A percentile compares a stretch with the other conserved stretches of the same genome.
phyloP scores from a whole-genome alignment of 2,888 invertebrate genomes.

The Campoplex capitator region DNA sequence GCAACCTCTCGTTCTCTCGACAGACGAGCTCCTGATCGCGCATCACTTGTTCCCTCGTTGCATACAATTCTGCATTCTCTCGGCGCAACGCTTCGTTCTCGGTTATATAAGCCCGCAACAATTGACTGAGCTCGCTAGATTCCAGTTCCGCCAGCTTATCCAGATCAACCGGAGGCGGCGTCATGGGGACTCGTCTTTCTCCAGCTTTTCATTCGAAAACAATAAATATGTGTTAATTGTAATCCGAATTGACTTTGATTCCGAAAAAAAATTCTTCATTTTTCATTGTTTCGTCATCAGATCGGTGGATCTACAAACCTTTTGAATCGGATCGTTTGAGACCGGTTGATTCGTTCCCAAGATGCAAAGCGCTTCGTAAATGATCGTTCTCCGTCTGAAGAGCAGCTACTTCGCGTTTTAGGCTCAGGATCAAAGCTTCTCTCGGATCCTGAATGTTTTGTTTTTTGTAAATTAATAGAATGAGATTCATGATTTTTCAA shows the following conservation, averaged over 20 bases:
- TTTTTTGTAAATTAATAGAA: background rate
- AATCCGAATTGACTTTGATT: no score
- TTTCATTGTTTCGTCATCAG: background rate
- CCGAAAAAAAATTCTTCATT: background rate
- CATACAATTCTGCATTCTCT: conserved; percentile 94
- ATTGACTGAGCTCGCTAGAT: conserved; percentile 92
- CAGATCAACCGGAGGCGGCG: conserved; percentile 89
- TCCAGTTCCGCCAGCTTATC: conserved; percentile 91
- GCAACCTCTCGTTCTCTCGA: conserved; percentile 94
- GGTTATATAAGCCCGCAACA: conserved; percentile 93
- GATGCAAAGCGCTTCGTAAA: conserved; percentile 90
- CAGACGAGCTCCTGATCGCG: conserved; percentile 96
- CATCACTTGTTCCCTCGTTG: conserved; percentile 91
- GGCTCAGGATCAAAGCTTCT: conserved; percentile 94
- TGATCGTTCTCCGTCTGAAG: conserved; percentile 96
- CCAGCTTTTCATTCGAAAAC: conserved; percentile 57
- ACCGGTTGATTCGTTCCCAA: conserved; percentile 86
- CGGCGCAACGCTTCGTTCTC: conserved; percentile 92
- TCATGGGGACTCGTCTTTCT: conserved; percentile 82
- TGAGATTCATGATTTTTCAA: background rate
- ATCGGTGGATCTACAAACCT: conserved; percentile 63
- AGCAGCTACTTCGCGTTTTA: conserved; percentile 94
- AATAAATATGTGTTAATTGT: background rate
- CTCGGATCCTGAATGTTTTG: conserved; percentile 90
- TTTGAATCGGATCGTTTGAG: conserved; percentile 72